Conservation (phyloP, 2,797 vertebrate species). For the Gymnodraco acuticeps region DNA sequence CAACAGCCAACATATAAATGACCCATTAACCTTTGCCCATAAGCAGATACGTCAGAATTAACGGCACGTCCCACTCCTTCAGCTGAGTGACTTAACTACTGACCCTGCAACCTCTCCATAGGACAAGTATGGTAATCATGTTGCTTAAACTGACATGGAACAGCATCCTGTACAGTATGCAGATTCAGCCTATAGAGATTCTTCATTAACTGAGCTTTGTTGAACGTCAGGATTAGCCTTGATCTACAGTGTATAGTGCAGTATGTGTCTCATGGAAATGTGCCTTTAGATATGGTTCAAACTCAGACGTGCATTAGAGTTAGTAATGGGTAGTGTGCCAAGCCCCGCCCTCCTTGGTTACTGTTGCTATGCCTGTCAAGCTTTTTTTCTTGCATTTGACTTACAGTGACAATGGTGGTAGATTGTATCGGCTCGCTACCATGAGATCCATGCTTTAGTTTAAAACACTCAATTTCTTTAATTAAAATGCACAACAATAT, state of each 20-base stretch:
- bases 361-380: neutral
- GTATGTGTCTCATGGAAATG: constrained; percentile 2
- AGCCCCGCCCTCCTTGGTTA: neutral
- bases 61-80: constrained; percentile 14
- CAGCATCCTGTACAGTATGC: constrained; percentile 5
- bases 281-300: constrained; percentile 8
- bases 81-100: constrained; percentile 20
- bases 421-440: neutral
- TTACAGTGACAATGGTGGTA: neutral
- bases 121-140: constrained; percentile 10
- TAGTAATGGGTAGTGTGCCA: neutral
- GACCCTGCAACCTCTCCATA: constrained; percentile 24
- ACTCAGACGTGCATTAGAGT: neutral
- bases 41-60: constrained; percentile 41
- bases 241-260: constrained; percentile 6
- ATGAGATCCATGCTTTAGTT: neutral
- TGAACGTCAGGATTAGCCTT: constrained; percentile 12
- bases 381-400: neutral
- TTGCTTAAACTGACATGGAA: constrained; percentile 26
- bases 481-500: no score
- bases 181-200: neutral
- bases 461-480: neutral
- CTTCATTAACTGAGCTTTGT: constrained; percentile 23
- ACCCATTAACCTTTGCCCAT: constrained; percentile 51
- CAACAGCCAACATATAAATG: constrained; percentile 27